Base-by-base conservation (phyloP, 2,797 vertebrate genomes). In the Lithobates pipiens region DNA sequence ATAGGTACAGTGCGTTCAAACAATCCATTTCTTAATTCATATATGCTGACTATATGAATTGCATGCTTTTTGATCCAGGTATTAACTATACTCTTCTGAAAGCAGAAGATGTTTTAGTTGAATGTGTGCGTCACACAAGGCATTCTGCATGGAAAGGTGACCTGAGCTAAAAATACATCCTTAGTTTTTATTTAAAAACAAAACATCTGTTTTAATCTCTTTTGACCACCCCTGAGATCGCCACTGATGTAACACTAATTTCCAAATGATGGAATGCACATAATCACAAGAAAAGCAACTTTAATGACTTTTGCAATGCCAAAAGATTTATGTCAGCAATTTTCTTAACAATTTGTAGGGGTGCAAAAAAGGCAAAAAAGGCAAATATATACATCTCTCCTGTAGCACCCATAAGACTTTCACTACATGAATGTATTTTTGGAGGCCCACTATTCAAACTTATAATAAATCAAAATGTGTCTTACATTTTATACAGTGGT, bases 121-220 rank as follows among this genome's bases (percentile, higher is more conserved):
- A 70, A 70, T 70, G 77, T 79, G 16, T 65, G 44, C 68, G 67
- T 69, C 42, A 80, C 77, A 50, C 77, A 50, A 80, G 69, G 50
- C 65, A 18, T 34, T 80, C 32, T 50, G 65, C 46, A 80, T n/a
- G 27, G 65, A 80, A 80, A 69, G 39, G 65, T 39, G 32, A 44
- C 18, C 65, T 15, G 10, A 70, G 27, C 68, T 50, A 44, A 80
- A 39, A 57, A 80, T 71, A 79, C 68, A 69, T 27, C 67, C 29
- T 69, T 16, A 79, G 34, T 70, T 80, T 21, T 29, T 57, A 70
- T 54, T 25, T 50, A 25, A 68, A 65, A 77, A 27, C 36, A 63
- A 27, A 67, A 78, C 34, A 68, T 68, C 42, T 78, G 61, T 27
- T 68, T 78, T 27, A 46, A 10, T 23, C n/a, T 69, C 9, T 5